A percentile compares a stretch with the other conserved stretches of the same genome.
Evolutionary conservation across 2,888 invertebrate genomes (phyloP).

Genomic region (Drosophila niveifrons): DNA sequence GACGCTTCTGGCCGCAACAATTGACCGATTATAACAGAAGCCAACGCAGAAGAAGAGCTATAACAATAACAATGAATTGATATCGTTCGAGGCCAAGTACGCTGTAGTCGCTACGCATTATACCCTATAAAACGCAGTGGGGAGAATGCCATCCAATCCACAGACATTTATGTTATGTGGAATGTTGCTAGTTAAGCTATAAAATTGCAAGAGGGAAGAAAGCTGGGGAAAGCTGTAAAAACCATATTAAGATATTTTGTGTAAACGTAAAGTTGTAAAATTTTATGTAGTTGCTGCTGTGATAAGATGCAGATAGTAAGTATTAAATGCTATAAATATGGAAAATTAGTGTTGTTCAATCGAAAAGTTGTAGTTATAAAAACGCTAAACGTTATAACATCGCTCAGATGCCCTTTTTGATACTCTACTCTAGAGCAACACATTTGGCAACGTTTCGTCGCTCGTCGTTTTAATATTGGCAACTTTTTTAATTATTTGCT

Average conservation of each 20-base stretch:
- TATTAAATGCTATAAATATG: neutral
- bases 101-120: neutral
- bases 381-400: neutral
- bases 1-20: constrained; percentile 58
- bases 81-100: neutral
- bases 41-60: constrained; percentile 30
- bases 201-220: neutral
- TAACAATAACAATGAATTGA: constrained; percentile 38
- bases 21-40: constrained; percentile 72
- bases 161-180: constrained; percentile 1
- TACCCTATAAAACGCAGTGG: constrained; percentile 25
- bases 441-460: constrained; percentile 57
- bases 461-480: constrained; percentile 83
- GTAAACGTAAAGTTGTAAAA: neutral
- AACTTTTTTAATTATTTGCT: constrained; percentile 85
- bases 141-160: constrained; percentile 1
- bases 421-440: constrained; percentile 14
- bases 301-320: neutral
- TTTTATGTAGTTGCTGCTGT: neutral
- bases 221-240: neutral
- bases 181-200: constrained; percentile 1
- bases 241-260: neutral
- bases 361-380: too few species aligned
- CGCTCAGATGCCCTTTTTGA: neutral
- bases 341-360: neutral